Percentiles rank a stretch among this genome's conserved stretches.
These are phyloP conservation scores for Caenorhabditis japonica DNA, from an alignment of 2,888 invertebrate species.

Conservation along the genomic window DNA sequence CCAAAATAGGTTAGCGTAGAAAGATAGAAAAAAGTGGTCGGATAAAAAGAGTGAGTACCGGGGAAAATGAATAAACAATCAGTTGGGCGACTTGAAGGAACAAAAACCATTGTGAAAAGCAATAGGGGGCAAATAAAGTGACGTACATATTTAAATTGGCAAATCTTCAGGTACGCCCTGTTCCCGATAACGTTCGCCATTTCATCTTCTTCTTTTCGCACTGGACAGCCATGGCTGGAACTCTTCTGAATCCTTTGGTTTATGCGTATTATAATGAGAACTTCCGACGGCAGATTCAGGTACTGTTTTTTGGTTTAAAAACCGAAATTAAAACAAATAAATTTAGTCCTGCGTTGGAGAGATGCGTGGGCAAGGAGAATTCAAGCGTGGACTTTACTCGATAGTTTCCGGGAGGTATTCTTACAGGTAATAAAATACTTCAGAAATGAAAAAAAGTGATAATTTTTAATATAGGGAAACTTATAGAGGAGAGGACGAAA, in stretches of 20 bases:
- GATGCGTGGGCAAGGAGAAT: constrained; percentile 48
- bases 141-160: not conserved
- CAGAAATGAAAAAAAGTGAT: not conserved
- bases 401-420: constrained; percentile 52
- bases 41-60: not conserved
- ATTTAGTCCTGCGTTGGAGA: constrained; percentile 51
- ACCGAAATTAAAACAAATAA: too few species aligned
- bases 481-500: constrained; percentile 46
- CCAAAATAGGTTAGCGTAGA: constrained; percentile 3
- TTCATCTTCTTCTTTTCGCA: constrained; percentile 87
- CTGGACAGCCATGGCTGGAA: constrained; percentile 91
- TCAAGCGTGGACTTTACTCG: constrained; percentile 48
- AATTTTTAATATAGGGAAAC: constrained; percentile 33
- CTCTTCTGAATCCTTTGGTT: constrained; percentile 88
- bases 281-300: constrained; percentile 65
- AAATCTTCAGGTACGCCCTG: constrained; percentile 38
- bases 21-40: not conserved
- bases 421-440: constrained; percentile 15
- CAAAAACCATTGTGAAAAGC: not conserved
- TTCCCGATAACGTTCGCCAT: constrained; percentile 46
- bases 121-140: not conserved
- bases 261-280: constrained; percentile 71
- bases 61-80: too few species aligned
- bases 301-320: constrained; percentile 14
- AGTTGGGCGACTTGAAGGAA: too few species aligned